Percentiles rank a stretch among this genome's conserved stretches.
These are phyloP conservation scores for Gonatopus flavifemur DNA, from an alignment of 1,140 invertebrate genomes.

Conservation along the genomic window DNA sequence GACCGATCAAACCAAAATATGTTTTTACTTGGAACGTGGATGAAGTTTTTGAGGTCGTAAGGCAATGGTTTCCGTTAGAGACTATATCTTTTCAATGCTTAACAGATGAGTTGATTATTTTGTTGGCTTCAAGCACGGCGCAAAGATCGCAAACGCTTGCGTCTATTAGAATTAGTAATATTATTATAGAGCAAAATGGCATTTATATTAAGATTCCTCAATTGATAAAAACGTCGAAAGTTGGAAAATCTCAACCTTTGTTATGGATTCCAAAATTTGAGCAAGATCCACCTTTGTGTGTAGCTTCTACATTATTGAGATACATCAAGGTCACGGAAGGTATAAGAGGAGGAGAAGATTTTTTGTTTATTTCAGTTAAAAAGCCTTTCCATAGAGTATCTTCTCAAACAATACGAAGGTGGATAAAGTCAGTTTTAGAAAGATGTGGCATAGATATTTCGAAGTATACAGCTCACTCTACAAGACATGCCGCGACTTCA, in stretches of 20 bases:
- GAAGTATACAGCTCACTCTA: not conserved
- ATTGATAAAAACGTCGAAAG: not conserved
- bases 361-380: not conserved
- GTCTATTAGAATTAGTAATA: not conserved
- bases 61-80: not conserved
- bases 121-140: not conserved
- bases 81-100: not conserved
- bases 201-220: not conserved
- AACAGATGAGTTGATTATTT: not conserved
- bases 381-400: not conserved
- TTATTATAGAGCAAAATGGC: not conserved
- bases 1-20: conserved; percentile 22
- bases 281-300: not conserved
- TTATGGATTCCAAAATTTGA: not conserved
- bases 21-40: not conserved
- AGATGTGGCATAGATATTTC: not conserved
- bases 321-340: not conserved
- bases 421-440: not conserved
- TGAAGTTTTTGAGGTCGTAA: not conserved
- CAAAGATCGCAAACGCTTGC: not conserved
- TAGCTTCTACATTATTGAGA: not conserved
- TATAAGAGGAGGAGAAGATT: not conserved
- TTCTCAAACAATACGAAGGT: not conserved
- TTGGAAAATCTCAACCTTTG: not conserved
- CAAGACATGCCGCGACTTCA: not conserved